Base-by-base conservation (phyloP, 2,113 vertebrate genomes). In the Nestor notabilis region DNA sequence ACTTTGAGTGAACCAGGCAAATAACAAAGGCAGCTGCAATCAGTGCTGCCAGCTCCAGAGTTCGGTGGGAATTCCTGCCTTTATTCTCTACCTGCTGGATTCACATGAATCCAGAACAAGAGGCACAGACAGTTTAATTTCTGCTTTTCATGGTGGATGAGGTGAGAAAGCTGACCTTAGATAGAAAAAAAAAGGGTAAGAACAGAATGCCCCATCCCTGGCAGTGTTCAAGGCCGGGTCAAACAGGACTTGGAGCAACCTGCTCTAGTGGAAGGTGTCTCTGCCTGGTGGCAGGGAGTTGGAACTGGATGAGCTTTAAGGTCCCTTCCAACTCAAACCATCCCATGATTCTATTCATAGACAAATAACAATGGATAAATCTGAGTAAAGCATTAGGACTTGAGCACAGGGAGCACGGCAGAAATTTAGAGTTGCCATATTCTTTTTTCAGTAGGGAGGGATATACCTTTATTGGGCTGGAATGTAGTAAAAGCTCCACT, bases 401-500 rank as follows among this genome's bases (percentile, higher is more conserved):
- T 1, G 5, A 69, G 33, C 39, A 39, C 31, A 17, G 19, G 41
- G 16, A 39, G 25, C 24, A 27, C 0, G 5, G 50, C 13, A 8
- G 80, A 20, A 27, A 44, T 0, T 6, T 0, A 7, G 37, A 27
- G 21, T 5, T 16, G 28, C 31, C 17, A 9, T 18, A 21, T 13
- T 61, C 44, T 27, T 9, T 37, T 39, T 10, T 3, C 28, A 37
- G 41, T 2, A 2, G 19, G 15, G 17, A 28, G 9, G 7, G 2
- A 47, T 28, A 29, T 2, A 24, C 6, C 2, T 71, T 58, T 10
- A 24, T 10, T 3, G 46, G 19, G 46, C 6, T 53, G 63, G 21
- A 52, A 27, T 0, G 1, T 1, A 50, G 25, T 4, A 60, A 53
- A 65, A 39, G 2, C 10, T 43, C 84, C 69, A 12, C 3, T 10